These are phyloP conservation scores for Sarcophaga variegata DNA, from an alignment of 2,888 invertebrate species.

Conservation along the genomic window DNA sequence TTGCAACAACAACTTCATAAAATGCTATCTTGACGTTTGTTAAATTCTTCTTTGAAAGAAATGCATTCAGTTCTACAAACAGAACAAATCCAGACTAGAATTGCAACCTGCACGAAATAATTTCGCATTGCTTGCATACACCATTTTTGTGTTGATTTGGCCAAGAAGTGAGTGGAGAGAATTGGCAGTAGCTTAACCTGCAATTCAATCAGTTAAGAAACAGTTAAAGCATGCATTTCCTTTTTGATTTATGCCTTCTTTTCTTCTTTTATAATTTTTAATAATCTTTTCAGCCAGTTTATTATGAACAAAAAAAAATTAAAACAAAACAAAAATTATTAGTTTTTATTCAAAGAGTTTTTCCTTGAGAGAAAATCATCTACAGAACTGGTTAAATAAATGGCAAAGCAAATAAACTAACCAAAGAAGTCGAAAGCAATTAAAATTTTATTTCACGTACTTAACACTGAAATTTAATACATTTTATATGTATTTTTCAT, in stretches of 20 bases:
- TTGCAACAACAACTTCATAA: slow-evolving; percentile 33
- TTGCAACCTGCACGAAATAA: slow-evolving; percentile 45
- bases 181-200: slow-evolving; percentile 32
- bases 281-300: slow-evolving; percentile 28
- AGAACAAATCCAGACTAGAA: slow-evolving; percentile 49
- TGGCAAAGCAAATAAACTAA: not conserved
- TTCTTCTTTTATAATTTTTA: not conserved
- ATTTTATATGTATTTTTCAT: not conserved
- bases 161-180: slow-evolving; percentile 13
- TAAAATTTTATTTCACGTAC: not conserved
- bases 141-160: not conserved
- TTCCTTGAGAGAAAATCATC: not conserved
- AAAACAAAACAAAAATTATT: slow-evolving; percentile 33
- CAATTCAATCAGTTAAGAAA: slow-evolving; percentile 59
- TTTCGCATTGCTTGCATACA: not conserved
- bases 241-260: slow-evolving; percentile 55
- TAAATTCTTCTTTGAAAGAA: not conserved
- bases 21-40: not conserved
- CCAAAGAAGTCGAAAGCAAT: not conserved
- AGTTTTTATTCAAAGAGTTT: not conserved
- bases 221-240: slow-evolving; percentile 55
- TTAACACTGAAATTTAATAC: not conserved
- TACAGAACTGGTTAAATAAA: not conserved
- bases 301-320: slow-evolving; percentile 25
- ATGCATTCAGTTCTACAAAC: slow-evolving; percentile 34